These are phyloP conservation scores for Drosophila infuscata DNA, from an alignment of 2,888 invertebrate genomes.

Conservation along the genomic window DNA sequence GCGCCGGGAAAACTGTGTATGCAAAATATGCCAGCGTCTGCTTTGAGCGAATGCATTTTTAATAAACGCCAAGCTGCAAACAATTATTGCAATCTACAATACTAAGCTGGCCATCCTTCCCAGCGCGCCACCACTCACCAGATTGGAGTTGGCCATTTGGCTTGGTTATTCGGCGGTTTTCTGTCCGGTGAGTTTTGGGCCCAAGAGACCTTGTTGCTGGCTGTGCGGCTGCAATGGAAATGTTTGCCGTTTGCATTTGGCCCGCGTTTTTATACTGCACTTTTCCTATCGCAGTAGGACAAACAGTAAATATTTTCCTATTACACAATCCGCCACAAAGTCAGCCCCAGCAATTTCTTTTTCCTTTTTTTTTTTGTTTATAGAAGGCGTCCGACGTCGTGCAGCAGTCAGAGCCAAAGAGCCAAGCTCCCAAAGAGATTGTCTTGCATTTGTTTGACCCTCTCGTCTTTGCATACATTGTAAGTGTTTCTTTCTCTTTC, in stretches of 20 bases:
- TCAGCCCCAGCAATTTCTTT: constrained; percentile 11
- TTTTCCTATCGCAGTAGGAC: constrained; percentile 50
- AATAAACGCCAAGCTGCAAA: constrained; percentile 35
- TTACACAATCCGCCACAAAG: constrained; percentile 62
- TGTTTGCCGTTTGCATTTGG: constrained; percentile 55
- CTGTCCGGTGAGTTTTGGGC: background rate
- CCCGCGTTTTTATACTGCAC: constrained; percentile 63
- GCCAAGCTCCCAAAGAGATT: constrained; percentile 39
- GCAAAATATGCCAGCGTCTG: constrained; percentile 10
- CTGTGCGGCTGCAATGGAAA: constrained; percentile 59
- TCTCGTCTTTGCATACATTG: constrained; percentile 9
- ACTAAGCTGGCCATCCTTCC: background rate
- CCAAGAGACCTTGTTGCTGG: constrained; percentile 40
- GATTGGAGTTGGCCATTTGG: constrained; percentile 60
- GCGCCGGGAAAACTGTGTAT: constrained; percentile 24
- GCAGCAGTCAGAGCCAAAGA: background rate
- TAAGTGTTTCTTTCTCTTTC: constrained; percentile 23
- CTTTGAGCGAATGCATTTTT: constrained; percentile 47
- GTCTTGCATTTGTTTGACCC: constrained; percentile 48
- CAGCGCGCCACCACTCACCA: constrained; percentile 59
- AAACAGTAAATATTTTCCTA: constrained; percentile 58
- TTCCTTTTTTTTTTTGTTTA: constrained; percentile 1
- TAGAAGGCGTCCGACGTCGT: constrained; percentile 30
- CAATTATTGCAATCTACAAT: constrained; percentile 10
- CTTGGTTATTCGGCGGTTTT: constrained; percentile 27